Base-by-base conservation (phyloP, 2,113 vertebrate species). In the Chunga burmeisteri region DNA sequence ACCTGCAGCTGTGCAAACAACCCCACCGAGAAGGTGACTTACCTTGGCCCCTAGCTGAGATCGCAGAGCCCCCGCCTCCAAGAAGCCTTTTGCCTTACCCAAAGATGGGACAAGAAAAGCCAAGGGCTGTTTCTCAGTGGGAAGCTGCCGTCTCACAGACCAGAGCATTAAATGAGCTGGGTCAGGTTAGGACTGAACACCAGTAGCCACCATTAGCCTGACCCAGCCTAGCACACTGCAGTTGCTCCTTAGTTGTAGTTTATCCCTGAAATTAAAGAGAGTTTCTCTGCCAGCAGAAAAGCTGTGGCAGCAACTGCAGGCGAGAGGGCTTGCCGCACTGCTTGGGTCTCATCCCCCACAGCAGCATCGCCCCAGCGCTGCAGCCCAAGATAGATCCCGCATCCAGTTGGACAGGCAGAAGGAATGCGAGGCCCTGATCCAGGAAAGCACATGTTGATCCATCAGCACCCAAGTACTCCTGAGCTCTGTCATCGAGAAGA, bases 1-100 rank as follows among this genome's bases (percentile, higher is more conserved):
- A 72, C 90, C 82, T 62, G 13, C 94, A 95, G 93, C 94, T 93
- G 87, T 87, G 90, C 93, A 87, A 94, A 96, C 89, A 96, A 19
- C 22, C 52, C 84, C 3, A 3, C 52, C 2, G 34, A 50, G 87
- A 79, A 94, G 87, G 94, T 80, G 81, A 86, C 94, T 92, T 96
- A 96, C 90, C 90, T 92, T 78, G 88, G 63, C 49, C 71, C 70
- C 40, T 1, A 1, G 12, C 66, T 7, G 62, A 73, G 84, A 79
- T 11, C 8, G 6, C 38, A 79, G 65, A 50, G n/a, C 23, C n/a
- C 81, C 50, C 0, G 18, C 62, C 38, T 70, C 71, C 38, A 49
- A 63, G 65, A 83, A 88, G 61, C 30, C 38, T 94, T 16, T 23
- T 65, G 23, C 42, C 42, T 70, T 49, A 73, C 61, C 86, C 71